Base-by-base conservation (phyloP, 2,888 invertebrate species). In the Polydrusus pterygomalis region DNA sequence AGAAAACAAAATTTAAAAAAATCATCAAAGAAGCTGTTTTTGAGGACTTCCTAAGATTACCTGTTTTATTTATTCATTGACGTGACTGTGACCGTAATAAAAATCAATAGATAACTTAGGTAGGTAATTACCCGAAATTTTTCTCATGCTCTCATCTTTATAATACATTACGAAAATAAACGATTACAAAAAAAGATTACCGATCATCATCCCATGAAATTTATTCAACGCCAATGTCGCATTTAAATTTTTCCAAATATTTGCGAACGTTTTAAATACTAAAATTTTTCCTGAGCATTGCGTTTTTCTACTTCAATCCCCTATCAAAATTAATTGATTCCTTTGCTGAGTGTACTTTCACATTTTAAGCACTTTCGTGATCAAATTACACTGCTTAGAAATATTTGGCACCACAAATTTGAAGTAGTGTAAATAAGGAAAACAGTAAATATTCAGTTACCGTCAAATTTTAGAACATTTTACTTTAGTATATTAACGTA, bases 241-340 rank as follows among this genome's bases (percentile, higher is more conserved):
- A 71, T 71, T 71, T 40, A 71, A 71, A 71, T 71, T 71, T 70
- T 71, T 49, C 54, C 71, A 71, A 71, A 71, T 71, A 71, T 71
- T 71, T 71, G 71, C 64, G 34, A 64, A 64, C 64, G 65, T 65
- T 51, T 65, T 51, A 25, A 51, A 71, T 71, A 71, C 64, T 71
- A 71, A 71, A 71, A 71, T 64, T 54, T 64, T 71, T 54, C 71
- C 71, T 64, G 71, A 71, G 63, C 56, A 64, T 63, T 64, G 64
- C 71, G 71, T 71, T 71, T 71, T 71, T 71, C 56, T 56, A 71
- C 72, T 60, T 65, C 45, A 56, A 58, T 67, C 72, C 58, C 47
- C 72, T 65, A 40, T 73, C 72, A 67, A 67, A 67, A 73, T 73
- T 73, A 73, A 73, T 73, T 73, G 58, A 73, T 73, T 58, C 65